These are phyloP conservation scores for Tachypleus tridentatus DNA, from an alignment of 1,140 invertebrate genomes.

Conservation along the genomic window DNA sequence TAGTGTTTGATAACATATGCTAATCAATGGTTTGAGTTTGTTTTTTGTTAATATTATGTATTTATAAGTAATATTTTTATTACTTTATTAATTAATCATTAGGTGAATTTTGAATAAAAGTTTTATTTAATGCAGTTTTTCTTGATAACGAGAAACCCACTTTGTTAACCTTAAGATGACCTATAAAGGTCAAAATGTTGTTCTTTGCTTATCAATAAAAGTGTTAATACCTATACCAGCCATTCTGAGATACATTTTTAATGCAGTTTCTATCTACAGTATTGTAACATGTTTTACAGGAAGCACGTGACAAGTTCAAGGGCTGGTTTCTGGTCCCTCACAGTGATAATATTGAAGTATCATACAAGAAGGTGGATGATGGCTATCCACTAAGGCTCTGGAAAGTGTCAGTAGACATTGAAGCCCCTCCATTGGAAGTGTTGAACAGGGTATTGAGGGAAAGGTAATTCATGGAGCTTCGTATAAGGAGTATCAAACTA, in stretches of 20 bases:
- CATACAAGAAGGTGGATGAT: slow-evolving; percentile 81
- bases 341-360: slow-evolving; percentile 65
- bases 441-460: slow-evolving; percentile 54
- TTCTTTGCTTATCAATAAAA: too few species aligned
- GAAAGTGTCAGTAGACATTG: slow-evolving; percentile 75
- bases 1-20: too few species aligned
- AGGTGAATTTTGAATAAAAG: too few species aligned
- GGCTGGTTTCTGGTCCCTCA: slow-evolving; percentile 63
- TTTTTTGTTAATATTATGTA: too few species aligned
- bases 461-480: slow-evolving; percentile 25
- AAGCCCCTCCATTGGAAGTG: slow-evolving; percentile 73
- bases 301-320: slow-evolving; percentile 38
- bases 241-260: not conserved
- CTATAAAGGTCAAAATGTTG: too few species aligned
- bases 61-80: too few species aligned
- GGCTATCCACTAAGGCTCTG: slow-evolving; percentile 78
- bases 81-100: too few species aligned
- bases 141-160: too few species aligned
- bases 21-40: too few species aligned
- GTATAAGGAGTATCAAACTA: not conserved
- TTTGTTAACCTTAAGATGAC: too few species aligned
- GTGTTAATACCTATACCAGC: too few species aligned
- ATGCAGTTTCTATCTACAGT: not conserved
- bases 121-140: not conserved
- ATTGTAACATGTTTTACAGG: slow-evolving; percentile 6